Evolutionary conservation across 2,113 vertebrate genomes (phyloP).

Genomic region (Hydrochoerus hydrochaeris): DNA sequence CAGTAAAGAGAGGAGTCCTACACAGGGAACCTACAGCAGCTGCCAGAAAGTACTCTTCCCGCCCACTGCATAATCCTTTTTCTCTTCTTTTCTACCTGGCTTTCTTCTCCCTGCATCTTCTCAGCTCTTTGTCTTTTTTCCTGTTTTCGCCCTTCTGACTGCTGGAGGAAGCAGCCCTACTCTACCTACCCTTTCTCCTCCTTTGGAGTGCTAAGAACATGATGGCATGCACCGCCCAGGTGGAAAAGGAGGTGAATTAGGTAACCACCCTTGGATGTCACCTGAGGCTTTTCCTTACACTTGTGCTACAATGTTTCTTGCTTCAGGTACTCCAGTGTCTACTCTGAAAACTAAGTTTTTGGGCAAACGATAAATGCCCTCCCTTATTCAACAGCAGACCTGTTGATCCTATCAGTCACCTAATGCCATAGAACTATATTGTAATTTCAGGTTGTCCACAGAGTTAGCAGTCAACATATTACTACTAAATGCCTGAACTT

Average conservation of each 20-base stretch:
- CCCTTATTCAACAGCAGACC: neutral
- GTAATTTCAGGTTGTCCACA: neutral
- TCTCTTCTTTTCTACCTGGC: neutral
- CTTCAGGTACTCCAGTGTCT: neutral
- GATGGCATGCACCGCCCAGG: neutral
- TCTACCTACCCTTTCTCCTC: neutral
- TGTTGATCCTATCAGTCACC: neutral
- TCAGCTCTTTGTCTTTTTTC: neutral
- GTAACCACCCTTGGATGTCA: neutral
- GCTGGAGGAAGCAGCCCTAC: neutral
- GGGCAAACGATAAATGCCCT: neutral
- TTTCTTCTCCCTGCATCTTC: neutral
- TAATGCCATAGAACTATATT: neutral
- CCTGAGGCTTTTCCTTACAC: neutral
- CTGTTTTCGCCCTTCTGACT: neutral
- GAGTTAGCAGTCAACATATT: constrained; percentile 20
- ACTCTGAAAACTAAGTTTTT: neutral
- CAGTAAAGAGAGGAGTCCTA: neutral
- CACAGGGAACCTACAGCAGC: neutral
- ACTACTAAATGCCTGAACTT: neutral
- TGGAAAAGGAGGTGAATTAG: neutral
- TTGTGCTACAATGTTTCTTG: neutral
- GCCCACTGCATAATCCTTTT: neutral
- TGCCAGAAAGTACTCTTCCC: neutral
- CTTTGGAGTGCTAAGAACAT: neutral